Evolutionary conservation across 2,888 invertebrate species (phyloP).

Genomic region (Metacarcinus magister): DNA sequence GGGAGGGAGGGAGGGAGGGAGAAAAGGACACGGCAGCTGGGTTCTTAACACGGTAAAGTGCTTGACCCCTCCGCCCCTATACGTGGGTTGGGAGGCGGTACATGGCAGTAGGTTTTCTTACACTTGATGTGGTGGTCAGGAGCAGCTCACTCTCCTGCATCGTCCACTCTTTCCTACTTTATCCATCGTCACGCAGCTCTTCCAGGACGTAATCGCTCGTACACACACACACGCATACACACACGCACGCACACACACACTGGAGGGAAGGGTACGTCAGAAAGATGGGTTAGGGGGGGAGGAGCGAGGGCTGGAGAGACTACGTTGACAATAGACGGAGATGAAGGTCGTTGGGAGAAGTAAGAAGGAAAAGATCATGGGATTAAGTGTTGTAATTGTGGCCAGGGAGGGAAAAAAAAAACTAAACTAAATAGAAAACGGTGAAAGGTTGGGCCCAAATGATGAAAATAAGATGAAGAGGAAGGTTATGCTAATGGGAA

Average conservation of each 20-base stretch:
- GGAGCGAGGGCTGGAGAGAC: not conserved
- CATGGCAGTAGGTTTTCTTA: not conserved
- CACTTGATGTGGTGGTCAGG: constrained; percentile 21
- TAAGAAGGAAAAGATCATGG: not conserved
- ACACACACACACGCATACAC: not conserved
- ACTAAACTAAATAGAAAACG: not conserved
- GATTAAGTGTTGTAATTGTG: not conserved
- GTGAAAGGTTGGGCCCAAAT: not conserved
- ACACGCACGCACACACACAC: not conserved
- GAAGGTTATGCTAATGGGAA: constrained; percentile 8
- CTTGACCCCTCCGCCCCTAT: not conserved
- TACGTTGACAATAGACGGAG: not conserved
- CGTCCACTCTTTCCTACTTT: constrained; percentile 3
- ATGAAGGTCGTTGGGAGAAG: not conserved
- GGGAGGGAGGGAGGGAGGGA: not conserved
- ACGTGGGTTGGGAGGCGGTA: constrained; percentile 18
- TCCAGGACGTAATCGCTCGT: not conserved
- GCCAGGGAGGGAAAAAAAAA: not conserved
- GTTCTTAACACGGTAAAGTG: not conserved
- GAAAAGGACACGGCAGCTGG: not conserved
- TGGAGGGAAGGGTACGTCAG: not conserved
- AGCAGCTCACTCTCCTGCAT: not conserved
- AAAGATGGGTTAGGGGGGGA: not conserved
- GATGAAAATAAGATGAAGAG: not conserved
- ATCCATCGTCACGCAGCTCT: not conserved